Base-by-base conservation (phyloP, 2,888 invertebrate genomes). In the Chrysolina oricalcia region DNA sequence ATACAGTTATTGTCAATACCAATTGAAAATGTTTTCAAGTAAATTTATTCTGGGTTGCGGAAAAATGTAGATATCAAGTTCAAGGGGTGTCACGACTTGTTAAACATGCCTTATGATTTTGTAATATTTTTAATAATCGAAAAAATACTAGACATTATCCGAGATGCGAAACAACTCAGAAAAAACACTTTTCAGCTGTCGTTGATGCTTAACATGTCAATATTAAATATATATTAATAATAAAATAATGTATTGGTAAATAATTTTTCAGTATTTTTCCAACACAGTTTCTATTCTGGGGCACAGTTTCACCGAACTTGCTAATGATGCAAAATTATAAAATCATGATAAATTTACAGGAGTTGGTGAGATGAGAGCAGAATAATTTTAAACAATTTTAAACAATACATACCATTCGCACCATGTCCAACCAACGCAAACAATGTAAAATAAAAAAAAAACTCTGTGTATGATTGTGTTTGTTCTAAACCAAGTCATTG, bases 371-470 rank as follows among this genome's bases (percentile, higher is more conserved):
- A 80, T 78, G 71, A 65, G 67, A 78, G 76, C 66, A 70, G 74
- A 79, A 74, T 79, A 73, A 81, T 77, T 82, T 82, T 77, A 84
- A 53, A 85, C 84, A 73, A 81, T 77, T 82, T 82, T 77, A 84
- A 53, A 85, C 84, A 87, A 88, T 89, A 89, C 89, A 88, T 89
- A 89, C 89, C 89, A 88, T 88, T 88, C 88, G 88, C 88, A 87
- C 35, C 87, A 87, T 87, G 83, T 86, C 88, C 88, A 87, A 87
- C 87, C 87, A 88, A 88, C 86, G 89, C 88, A 89, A 89, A 87
- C 87, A 88, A 87, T 88, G 87, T 87, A 88, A 89, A 88, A 88
- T 84, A 87, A 88, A 88, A 88, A 81, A 85, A 81, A 86, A 88
- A 88, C 87, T 88, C 86, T 88, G 88, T 89, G 88, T 88, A 86